A percentile compares a stretch with the other conserved stretches of the same genome.
Conservation (phyloP, 2,797 vertebrate species). For the Sebastes trivittatus region DNA sequence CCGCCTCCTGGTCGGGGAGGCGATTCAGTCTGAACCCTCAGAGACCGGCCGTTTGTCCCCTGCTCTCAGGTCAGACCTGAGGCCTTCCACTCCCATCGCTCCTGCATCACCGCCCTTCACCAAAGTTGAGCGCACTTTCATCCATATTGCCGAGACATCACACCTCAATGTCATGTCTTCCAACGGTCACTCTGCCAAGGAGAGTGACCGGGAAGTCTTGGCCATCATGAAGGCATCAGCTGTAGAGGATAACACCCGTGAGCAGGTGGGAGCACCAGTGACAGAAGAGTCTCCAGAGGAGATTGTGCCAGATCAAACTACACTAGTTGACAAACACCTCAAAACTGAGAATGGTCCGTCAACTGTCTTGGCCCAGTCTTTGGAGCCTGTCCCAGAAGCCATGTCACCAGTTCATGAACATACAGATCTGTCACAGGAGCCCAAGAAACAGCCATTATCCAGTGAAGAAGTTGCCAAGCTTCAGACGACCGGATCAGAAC, state of each 20-base stretch:
- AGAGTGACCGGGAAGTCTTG: conserved; percentile 64
- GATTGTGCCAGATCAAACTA: background rate
- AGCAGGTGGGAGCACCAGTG: conserved; percentile 12
- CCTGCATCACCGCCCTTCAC: conserved; percentile 92
- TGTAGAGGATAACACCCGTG: conserved; percentile 69
- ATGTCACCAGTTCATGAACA: conserved; percentile 31
- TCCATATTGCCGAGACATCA: conserved; percentile 96
- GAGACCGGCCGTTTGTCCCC: conserved; percentile 90
- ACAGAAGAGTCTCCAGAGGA: conserved; percentile 15
- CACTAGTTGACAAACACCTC: conserved; percentile 22
- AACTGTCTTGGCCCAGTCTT: conserved; percentile 9
- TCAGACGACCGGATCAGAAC: conserved; percentile 30
- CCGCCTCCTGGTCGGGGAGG: conserved; percentile 80
- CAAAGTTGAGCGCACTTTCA: conserved; percentile 96
- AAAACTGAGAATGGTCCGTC: conserved; percentile 45
- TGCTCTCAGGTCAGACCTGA: conserved; percentile 88
- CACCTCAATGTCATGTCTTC: conserved; percentile 94
- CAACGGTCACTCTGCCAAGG: conserved; percentile 80
- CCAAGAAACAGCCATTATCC: conserved; percentile 17
- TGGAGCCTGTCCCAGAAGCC: conserved; percentile 52
- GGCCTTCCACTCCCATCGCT: conserved; percentile 80
- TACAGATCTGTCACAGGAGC: conserved; percentile 20
- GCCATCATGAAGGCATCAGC: conserved; percentile 78
- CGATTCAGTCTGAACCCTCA: conserved; percentile 68
- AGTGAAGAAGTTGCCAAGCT: conserved; percentile 44